Evolutionary conservation across 1,140 invertebrate species (phyloP), one percentile per base, ranked within the genome.

Genomic region (Nebria ingens): DNA sequence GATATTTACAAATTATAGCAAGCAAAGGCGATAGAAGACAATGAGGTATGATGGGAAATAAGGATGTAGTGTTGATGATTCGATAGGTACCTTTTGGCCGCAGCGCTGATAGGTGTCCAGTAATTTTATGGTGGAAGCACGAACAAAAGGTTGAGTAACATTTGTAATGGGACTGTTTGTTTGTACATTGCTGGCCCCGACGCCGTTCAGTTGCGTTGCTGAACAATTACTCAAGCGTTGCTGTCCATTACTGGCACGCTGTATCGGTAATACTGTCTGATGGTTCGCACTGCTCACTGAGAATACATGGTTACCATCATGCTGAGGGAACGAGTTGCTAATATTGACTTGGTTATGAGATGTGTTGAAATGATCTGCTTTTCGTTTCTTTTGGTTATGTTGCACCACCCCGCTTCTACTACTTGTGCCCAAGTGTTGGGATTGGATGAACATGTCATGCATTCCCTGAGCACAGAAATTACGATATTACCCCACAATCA

Each of bases 371-470:
- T 75, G 62, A 71, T 73, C 62, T 71, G 72, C 61, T 75, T 79
- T 79, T 58, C 77, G 76, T 67, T 80, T 80, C 69, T 77, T 79
- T 63, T 65, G 69, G 60, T 73, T 71, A 57, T 71, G 68, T 63
- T 76, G 71, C 66, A 66, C 69, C 61, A 65, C 63, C 68, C 68
- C 71, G 65, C 62, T 74, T 71, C 68, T 74, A 72, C 71, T 74
- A 73, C 73, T 77, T 72, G 75, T 75, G 67, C 71, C 76, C 72
- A 75, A 72, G 68, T 79, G 78, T 66, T 80, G 78, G 72, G 77
- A 78, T 78, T 79, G 79, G 78, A 82, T 81, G 78, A 81, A 83
- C 81, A 82, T 83, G 80, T 82, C 81, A 81, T 74, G 79, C 79
- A 79, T 79, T 81, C 79, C 78, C 79, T 82, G 65, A 13, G 77